Base-by-base conservation (phyloP, 1,140 invertebrate species). In the Ectropis grisescens region DNA sequence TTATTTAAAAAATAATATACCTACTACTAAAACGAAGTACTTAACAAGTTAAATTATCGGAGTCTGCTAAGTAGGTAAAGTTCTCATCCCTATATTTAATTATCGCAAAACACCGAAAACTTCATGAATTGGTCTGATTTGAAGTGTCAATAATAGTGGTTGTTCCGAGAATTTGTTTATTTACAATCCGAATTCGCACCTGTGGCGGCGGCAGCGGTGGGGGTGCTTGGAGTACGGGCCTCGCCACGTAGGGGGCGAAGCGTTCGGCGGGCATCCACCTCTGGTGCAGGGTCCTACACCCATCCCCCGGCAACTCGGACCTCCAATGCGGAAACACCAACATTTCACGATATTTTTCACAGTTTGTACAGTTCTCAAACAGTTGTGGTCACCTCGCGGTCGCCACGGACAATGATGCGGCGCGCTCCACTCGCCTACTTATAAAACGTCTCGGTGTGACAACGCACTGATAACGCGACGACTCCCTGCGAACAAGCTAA, bases 401-500 rank as follows among this genome's bases (percentile, higher is more conserved):
- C 62, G 48, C 41, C 50, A 48, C 47, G 51, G 54, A 52, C 61
- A 76, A 60, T 80, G 72, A 60, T 62, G 60, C 34, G 41, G 47
- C 36, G 36, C 46, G 35, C 47, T 33, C 60, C 59, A 37, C 36
- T 47, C 54, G 58, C 56, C 45, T 72, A 72, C 67, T 80, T 78
- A 78, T 80, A 80, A 75, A 72, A 74, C 57, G 59, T 71, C 68
- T 75, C 54, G 37, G 33, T 51, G 43, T 62, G 64, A 68, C 57
- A 64, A 44, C 59, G 55, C 47, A 47, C 69, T 69, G 75, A 81
- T 81, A 81, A 76, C 61, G 37, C 43, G 33, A 38, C 47, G 58
- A 69, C 72, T n/a, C 76, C 75, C 76, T 59, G 71, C 76, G 76
- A 78, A 74, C 49, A 55, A 22, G 22, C 10, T 11, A 19, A 29